Conservation (phyloP, 2,113 vertebrate genomes). For the Chlorodrepanis virens region DNA sequence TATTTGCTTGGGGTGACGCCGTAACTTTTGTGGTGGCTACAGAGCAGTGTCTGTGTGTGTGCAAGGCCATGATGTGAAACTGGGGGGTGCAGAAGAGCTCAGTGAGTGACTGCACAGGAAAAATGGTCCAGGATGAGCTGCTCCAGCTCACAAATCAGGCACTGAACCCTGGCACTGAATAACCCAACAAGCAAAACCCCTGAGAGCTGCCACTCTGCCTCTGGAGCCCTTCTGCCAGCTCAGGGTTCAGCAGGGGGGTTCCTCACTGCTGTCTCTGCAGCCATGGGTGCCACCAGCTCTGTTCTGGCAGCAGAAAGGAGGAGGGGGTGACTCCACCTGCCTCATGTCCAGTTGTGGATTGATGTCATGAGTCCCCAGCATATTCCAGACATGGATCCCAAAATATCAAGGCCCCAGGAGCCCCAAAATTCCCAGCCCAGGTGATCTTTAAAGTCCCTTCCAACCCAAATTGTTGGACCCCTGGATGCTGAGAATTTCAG, state of each 20-base stretch:
- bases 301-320: background rate
- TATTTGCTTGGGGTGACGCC: slow-evolving; percentile 19
- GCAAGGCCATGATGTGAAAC: background rate
- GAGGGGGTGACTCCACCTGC: background rate
- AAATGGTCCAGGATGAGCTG: background rate
- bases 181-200: background rate
- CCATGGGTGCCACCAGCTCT: background rate
- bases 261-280: background rate
- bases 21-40: background rate
- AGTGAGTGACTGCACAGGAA: background rate
- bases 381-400: background rate
- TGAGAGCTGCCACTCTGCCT: background rate
- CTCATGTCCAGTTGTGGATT: background rate
- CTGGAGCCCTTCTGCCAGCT: background rate
- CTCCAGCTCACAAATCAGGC: background rate
- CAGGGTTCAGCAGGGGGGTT: background rate
- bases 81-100: background rate
- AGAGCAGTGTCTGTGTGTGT: background rate
- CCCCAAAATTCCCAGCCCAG: background rate
- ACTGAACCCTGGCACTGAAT: background rate
- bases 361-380: background rate
- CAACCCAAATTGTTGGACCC: background rate
- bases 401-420: background rate
- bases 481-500: background rate
- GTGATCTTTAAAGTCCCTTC: background rate